Conservation (phyloP, 1,140 invertebrate species). For the Gryllus bimaculatus region DNA sequence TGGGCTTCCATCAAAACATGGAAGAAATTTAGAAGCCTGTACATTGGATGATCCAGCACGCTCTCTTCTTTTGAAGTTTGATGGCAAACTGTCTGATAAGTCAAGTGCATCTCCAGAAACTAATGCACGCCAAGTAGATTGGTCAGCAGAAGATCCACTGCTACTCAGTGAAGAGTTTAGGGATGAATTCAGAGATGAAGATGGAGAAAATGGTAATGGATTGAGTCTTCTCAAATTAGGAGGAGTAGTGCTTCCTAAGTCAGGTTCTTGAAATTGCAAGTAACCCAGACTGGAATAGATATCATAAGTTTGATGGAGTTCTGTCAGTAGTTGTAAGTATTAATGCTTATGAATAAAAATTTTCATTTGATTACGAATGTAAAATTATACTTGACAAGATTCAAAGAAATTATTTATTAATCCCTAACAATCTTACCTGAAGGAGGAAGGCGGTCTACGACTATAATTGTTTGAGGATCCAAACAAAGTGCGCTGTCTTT, state of each 20-base stretch:
- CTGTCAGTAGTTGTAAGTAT: too few species aligned
- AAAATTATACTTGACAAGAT: slow-evolving; percentile 5
- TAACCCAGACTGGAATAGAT: slow-evolving; percentile 35
- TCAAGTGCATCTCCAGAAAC: neutral
- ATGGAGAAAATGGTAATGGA: slow-evolving; percentile 13
- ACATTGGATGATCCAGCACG: neutral
- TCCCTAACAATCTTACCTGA: slow-evolving; percentile 46
- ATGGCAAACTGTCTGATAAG: neutral
- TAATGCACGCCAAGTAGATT: neutral
- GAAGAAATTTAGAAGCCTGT: neutral
- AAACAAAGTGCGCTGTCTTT: slow-evolving; percentile 60
- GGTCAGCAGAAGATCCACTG: neutral
- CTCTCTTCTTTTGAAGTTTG: neutral
- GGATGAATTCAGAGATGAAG: slow-evolving; percentile 8
- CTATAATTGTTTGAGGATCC: slow-evolving; percentile 42
- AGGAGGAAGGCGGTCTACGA: slow-evolving; percentile 64
- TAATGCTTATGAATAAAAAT: neutral
- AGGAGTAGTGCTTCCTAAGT: slow-evolving; percentile 17
- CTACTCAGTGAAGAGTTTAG: slow-evolving; percentile 6
- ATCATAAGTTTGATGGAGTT: neutral
- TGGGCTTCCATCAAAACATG: neutral
- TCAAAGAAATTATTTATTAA: slow-evolving; percentile 10
- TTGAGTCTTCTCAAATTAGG: slow-evolving; percentile 20
- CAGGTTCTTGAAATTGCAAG: slow-evolving; percentile 32
- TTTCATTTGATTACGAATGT: neutral